phyloP scores from a whole-genome alignment of 2,888 invertebrate genomes.

The Eilema griseolum region DNA sequence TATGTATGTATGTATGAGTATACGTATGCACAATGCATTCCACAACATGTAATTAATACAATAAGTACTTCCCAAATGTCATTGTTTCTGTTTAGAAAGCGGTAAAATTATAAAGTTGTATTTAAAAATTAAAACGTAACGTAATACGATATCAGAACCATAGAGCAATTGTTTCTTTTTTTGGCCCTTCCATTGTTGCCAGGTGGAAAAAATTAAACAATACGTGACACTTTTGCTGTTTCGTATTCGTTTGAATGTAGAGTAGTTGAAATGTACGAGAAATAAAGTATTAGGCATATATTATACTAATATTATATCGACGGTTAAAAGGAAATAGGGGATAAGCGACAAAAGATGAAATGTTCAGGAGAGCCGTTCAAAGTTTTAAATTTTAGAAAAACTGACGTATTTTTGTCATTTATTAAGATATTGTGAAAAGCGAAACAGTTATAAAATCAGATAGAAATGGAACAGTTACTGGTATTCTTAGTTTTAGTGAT shows the following conservation, averaged over 20 bases:
- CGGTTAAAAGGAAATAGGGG: too few species aligned
- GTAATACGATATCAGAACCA: slow-evolving; percentile 28
- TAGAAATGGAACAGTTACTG: too few species aligned
- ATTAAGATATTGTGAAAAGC: too few species aligned
- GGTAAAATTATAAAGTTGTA: slow-evolving; percentile 35
- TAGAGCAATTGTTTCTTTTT: slow-evolving; percentile 35
- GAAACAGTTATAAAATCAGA: too few species aligned
- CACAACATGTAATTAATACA: not conserved
- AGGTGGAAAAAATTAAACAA: slow-evolving; percentile 10
- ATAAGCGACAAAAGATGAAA: too few species aligned
- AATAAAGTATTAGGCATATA: not conserved
- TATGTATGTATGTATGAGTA: too few species aligned
- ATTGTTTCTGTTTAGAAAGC: slow-evolving; percentile 48
- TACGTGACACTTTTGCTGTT: not conserved
- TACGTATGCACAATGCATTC: not conserved
- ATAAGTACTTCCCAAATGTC: slow-evolving; percentile 22
- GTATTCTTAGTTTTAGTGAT: too few species aligned
- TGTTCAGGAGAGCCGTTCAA: too few species aligned
- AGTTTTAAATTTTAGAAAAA: too few species aligned
- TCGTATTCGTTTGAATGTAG: not conserved
- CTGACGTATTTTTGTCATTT: too few species aligned
- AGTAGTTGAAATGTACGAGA: not conserved
- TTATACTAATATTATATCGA: too few species aligned
- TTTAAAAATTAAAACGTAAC: not conserved
- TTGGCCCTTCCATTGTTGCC: slow-evolving; percentile 40